These are phyloP conservation scores for Zootermopsis nevadensis DNA, from an alignment of 2,888 invertebrate species.

Conservation along the genomic window DNA sequence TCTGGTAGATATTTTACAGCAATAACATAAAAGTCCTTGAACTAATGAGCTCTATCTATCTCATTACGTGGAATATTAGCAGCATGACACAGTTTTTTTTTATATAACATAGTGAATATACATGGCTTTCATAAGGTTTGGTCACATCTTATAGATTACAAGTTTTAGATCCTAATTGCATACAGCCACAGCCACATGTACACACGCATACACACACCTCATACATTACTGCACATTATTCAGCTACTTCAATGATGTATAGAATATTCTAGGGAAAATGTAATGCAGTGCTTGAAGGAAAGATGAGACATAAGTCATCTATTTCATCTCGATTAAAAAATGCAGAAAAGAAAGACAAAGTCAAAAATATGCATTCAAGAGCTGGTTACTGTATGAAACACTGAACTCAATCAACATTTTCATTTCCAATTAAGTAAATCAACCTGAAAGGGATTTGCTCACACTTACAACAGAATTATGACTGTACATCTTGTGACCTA, in stretches of 20 bases:
- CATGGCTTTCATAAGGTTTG: constrained; percentile 8
- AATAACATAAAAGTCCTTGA: not conserved
- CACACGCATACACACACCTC: not conserved
- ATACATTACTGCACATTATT: not conserved
- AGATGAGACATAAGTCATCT: not conserved
- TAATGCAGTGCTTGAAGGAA: constrained; percentile 13
- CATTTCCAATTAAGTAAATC: not conserved
- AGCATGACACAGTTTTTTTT: not conserved
- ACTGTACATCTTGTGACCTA: too few species aligned
- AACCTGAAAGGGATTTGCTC: not conserved
- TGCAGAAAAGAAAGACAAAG: constrained; percentile 23
- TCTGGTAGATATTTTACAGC: not conserved
- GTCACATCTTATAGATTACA: constrained; percentile 30
- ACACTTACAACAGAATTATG: not conserved
- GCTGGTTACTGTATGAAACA: not conserved
- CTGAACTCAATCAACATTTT: not conserved
- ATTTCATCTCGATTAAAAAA: not conserved
- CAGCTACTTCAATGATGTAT: not conserved
- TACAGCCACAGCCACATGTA: not conserved
- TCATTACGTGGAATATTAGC: not conserved
- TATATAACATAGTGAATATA: not conserved
- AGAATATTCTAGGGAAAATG: not conserved
- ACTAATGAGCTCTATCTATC: not conserved
- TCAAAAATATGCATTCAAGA: not conserved
- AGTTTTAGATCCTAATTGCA: constrained; percentile 16